These are phyloP conservation scores for Patella depressa DNA, from an alignment of 2,888 invertebrate genomes.

Conservation along the genomic window DNA sequence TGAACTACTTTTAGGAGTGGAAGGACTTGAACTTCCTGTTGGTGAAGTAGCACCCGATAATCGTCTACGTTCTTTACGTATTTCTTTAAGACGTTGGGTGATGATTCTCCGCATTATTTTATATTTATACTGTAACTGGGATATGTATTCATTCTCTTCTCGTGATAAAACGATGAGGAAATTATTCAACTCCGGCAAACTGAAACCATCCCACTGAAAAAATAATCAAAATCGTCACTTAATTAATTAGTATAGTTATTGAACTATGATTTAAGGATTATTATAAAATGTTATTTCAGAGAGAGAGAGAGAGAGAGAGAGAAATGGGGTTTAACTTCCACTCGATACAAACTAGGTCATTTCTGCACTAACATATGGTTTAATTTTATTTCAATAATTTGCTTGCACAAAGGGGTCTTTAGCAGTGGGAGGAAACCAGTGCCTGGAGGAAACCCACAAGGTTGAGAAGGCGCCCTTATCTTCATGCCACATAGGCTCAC, in stretches of 20 bases:
- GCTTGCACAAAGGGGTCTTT: too few species aligned
- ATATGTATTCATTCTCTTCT: slow-evolving; percentile 74
- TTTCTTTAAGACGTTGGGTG: slow-evolving; percentile 55
- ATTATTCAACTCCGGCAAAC: slow-evolving; percentile 75
- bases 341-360: too few species aligned
- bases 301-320: too few species aligned
- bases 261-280: too few species aligned
- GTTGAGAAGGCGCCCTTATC: too few species aligned
- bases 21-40: not conserved
- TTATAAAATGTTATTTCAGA: too few species aligned
- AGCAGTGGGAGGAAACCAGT: too few species aligned
- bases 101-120: slow-evolving; percentile 64
- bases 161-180: slow-evolving; percentile 75
- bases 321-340: too few species aligned
- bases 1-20: not conserved
- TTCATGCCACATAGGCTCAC: too few species aligned
- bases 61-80: slow-evolving; percentile 45
- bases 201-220: slow-evolving; percentile 75
- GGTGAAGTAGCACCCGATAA: not conserved
- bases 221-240: slow-evolving; percentile 16
- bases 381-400: too few species aligned
- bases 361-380: too few species aligned
- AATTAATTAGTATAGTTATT: not conserved
- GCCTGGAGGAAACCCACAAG: too few species aligned
- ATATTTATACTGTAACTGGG: slow-evolving; percentile 73